Evolutionary conservation across 2,113 vertebrate genomes (phyloP).

Genomic region (Emydocephalus ijimae): DNA sequence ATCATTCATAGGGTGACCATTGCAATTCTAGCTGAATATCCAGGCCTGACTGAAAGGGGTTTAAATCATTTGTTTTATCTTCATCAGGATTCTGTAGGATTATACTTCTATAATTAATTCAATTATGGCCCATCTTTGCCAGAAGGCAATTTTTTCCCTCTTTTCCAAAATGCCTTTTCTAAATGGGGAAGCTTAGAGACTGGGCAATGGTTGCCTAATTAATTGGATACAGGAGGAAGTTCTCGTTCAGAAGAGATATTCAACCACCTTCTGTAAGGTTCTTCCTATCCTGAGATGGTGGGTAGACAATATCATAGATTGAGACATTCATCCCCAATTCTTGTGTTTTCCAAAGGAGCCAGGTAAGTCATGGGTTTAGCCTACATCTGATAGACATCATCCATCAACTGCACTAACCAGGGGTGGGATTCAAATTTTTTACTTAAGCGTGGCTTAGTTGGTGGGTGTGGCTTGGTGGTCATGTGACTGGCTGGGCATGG

Average conservation of each 20-base stretch:
- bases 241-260: not conserved
- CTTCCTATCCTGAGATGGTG: not conserved
- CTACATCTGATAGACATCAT: not conserved
- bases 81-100: not conserved
- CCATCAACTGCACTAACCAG: not conserved
- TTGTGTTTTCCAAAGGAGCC: not conserved
- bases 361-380: not conserved
- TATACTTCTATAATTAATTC: not conserved
- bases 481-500: no score
- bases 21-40: not conserved
- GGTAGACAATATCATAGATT: not conserved
- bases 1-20: not conserved
- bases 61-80: not conserved
- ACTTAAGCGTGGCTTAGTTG: no score
- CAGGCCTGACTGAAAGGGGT: not conserved
- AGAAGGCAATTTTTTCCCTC: not conserved
- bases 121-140: not conserved
- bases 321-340: not conserved
- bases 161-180: not conserved
- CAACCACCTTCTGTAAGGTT: not conserved
- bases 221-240: not conserved
- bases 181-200: no score
- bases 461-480: no score
- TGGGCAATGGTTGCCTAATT: not conserved
- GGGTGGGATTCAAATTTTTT: no score